These are phyloP conservation scores for Temnothorax unifasciatus DNA, from an alignment of 2,888 invertebrate genomes.

Conservation along the genomic window DNA sequence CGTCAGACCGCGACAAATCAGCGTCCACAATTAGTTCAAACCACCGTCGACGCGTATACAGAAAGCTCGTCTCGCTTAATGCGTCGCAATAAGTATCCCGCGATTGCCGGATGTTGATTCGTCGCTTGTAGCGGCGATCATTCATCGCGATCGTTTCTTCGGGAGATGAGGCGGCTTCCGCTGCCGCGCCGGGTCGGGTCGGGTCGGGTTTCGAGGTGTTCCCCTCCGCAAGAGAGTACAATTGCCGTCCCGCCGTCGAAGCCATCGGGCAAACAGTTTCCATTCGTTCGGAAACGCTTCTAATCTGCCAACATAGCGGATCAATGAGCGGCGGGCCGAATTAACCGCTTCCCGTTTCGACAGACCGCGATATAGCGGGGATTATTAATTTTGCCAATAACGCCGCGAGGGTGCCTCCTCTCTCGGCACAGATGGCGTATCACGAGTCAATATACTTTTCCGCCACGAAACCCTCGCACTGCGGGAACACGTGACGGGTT, in stretches of 20 bases:
- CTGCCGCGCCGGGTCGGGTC: conserved; percentile 6
- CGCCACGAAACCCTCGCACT: conserved; percentile 71
- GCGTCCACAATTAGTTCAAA: conserved; percentile 66
- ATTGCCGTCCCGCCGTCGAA: conserved; percentile 35
- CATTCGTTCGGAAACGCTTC: conserved; percentile 75
- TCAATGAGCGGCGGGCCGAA: conserved; percentile 73
- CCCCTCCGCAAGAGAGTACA: conserved; percentile 27
- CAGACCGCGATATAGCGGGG: conserved; percentile 77
- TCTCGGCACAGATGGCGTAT: conserved; percentile 83
- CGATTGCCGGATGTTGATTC: conserved; percentile 68
- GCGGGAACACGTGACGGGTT: conserved; percentile 71
- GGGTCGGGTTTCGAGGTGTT: not conserved
- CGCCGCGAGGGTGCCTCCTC: conserved; percentile 70
- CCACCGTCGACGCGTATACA: conserved; percentile 61
- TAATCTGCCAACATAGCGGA: conserved; percentile 72
- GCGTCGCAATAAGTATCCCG: conserved; percentile 66
- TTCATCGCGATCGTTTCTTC: conserved; percentile 66
- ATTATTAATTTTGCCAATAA: conserved; percentile 85
- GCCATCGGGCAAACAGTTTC: conserved; percentile 74
- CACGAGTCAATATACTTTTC: conserved; percentile 84
- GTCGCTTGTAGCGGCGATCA: conserved; percentile 60
- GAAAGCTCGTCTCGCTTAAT: conserved; percentile 70
- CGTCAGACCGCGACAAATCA: conserved; percentile 68
- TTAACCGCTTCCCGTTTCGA: conserved; percentile 82
- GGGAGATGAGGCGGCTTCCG: conserved; percentile 31